Evolutionary conservation across 2,113 vertebrate species (phyloP).

Genomic region (Indicator indicator): DNA sequence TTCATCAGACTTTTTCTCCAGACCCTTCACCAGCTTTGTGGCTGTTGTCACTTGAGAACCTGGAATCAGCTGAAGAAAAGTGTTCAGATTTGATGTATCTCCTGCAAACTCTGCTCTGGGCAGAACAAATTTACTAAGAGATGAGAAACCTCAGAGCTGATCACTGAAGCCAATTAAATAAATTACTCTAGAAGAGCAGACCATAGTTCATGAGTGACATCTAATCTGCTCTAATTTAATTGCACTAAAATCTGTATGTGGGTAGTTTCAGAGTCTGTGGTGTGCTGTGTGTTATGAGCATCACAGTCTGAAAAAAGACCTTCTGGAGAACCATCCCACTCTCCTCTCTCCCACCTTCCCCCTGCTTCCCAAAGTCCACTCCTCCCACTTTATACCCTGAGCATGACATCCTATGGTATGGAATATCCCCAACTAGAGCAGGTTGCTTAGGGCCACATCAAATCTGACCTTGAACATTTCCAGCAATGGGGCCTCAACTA

Average conservation of each 20-base stretch:
- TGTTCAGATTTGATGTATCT: constrained; percentile 44
- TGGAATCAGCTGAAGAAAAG: constrained; percentile 30
- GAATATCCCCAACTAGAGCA: neutral
- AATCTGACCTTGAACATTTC: no score
- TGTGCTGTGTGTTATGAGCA: neutral
- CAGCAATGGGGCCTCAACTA: no score
- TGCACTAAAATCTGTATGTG: constrained; percentile 38
- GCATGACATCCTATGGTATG: neutral
- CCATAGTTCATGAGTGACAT: constrained; percentile 63
- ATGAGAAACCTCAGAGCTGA: constrained; percentile 55
- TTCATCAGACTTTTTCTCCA: no score
- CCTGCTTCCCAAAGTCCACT: neutral
- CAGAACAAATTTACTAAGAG: constrained; percentile 59
- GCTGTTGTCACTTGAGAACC: constrained; percentile 29
- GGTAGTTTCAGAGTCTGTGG: neutral
- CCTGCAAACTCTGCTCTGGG: constrained; percentile 46
- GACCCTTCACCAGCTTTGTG: no score
- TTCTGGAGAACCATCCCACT: neutral
- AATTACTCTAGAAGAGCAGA: constrained; percentile 61
- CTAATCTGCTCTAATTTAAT: constrained; percentile 67
- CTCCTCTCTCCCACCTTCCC: no score
- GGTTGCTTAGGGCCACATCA: no score
- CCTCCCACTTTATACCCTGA: neutral
- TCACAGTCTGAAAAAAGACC: neutral
- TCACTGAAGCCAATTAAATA: constrained; percentile 66